Conservation (phyloP, 2,113 vertebrate genomes). For the Oostethus manadensis region DNA sequence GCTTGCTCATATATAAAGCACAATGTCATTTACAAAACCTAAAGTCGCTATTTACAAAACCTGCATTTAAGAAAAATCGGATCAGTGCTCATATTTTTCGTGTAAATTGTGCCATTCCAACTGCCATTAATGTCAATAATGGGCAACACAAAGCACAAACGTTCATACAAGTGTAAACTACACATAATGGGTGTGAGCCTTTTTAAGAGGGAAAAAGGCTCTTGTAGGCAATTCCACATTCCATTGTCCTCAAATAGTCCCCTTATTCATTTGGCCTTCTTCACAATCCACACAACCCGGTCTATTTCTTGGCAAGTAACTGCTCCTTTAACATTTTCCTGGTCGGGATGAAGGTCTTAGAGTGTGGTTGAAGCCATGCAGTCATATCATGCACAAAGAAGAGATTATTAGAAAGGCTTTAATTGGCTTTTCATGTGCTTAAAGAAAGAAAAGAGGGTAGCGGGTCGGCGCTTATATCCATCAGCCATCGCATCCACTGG, state of each 20-base stretch:
- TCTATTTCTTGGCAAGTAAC: neutral
- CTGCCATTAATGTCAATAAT: conserved; percentile 31
- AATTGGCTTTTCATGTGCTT: conserved; percentile 51
- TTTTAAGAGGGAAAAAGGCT: conserved; percentile 32
- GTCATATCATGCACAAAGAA: conserved; percentile 53
- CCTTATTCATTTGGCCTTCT: conserved; percentile 29
- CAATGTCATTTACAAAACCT: conserved; percentile 42
- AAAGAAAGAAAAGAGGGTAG: conserved; percentile 7
- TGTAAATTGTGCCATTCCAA: conserved; percentile 45
- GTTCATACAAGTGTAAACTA: conserved; percentile 26
- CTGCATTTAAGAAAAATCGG: conserved; percentile 18
- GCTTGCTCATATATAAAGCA: conserved; percentile 31
- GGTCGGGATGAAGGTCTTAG: conserved; percentile 6
- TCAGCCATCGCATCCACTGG: conserved; percentile 9
- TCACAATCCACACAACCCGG: conserved; percentile 8
- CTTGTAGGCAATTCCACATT: conserved; percentile 39
- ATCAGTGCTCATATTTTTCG: conserved; percentile 44
- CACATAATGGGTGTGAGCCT: conserved; percentile 17
- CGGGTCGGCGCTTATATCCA: neutral
- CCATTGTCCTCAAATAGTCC: conserved; percentile 10
- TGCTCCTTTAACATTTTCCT: conserved; percentile 21
- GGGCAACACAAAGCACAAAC: conserved; percentile 14
- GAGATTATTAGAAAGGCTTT: conserved; percentile 12
- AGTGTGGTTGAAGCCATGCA: conserved; percentile 55
- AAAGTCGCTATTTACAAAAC: conserved; percentile 39